Base-by-base conservation (phyloP, 37 sponge, comb jelly and placozoan genomes). In the Crambe crambe region DNA sequence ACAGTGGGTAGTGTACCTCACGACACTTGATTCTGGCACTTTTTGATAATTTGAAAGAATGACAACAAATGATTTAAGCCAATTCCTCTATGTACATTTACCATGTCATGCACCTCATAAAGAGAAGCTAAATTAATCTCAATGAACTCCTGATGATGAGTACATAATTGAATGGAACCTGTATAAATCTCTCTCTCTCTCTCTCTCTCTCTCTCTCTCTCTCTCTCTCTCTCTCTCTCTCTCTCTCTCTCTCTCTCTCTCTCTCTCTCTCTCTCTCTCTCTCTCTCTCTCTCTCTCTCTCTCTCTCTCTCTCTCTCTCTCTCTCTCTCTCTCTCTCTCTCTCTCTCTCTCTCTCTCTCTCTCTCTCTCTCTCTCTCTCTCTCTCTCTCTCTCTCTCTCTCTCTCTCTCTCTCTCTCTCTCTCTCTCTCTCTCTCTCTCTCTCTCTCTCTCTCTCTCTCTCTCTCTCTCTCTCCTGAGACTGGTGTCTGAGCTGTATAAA, bases 261-360 rank as follows among this genome's bases (percentile, higher is more conserved):
- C 83, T 43, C 30, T 61, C 73, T 82, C 74, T 73, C 66, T 82
- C 65, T 72, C 73, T 82, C 54, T 73, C 72, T 82, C 65, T 72
- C 73, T 82, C 65, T 73, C 73, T 72, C 67, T 60, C 66, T 82
- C 65, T 60, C 66, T 78, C 68, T 78, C 79, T 78, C 68, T 65
- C 79, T 78, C 51, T 65, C 79, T 78, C 71, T 70, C 72, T 70
- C 60, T 80, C 80, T 70, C 71, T 70, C 80, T 70, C 71, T 80
- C 80, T 80, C 71, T 56, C 80, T 70, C 71, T 70, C 80, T 80
- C 71, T 70, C 80, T 78, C 51, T 65, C 79, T 78, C 68, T 65
- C 79, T 78, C 51, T 78, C 79, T 78, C 68, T 65, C 72, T 82
- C 54, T 73, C 67, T 72, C 72, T 61, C 73, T 82, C 72, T 56